Evolutionary conservation across 2,888 invertebrate genomes (phyloP).

Genomic region (Tetramorium bicarinatum): DNA sequence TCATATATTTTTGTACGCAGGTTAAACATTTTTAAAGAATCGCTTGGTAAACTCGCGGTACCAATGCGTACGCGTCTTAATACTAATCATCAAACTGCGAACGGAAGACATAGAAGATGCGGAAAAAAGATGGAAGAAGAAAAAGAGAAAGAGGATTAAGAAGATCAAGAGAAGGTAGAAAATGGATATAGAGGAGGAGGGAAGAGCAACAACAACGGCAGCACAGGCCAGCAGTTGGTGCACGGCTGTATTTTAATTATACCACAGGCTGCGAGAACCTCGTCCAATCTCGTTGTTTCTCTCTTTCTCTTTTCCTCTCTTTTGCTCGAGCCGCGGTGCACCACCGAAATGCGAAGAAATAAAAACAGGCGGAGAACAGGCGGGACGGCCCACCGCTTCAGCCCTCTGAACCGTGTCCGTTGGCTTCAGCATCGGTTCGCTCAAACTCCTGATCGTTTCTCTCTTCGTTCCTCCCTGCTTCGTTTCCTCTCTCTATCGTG

Average conservation of each 20-base stretch:
- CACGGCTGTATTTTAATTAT: constrained; percentile 83
- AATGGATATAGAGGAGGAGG: constrained; percentile 60
- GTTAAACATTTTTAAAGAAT: neutral
- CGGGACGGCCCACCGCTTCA: constrained; percentile 79
- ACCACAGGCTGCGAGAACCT: constrained; percentile 78
- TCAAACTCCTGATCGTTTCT: constrained; percentile 65
- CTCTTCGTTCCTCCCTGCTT: constrained; percentile 21
- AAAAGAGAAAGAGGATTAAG: constrained; percentile 58
- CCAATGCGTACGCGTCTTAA: constrained; percentile 71
- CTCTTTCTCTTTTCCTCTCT: constrained; percentile 66
- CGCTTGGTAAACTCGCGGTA: neutral
- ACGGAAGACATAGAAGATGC: constrained; percentile 59
- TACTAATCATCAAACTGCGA: constrained; percentile 77
- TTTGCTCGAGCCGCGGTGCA: constrained; percentile 69
- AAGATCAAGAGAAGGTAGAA: constrained; percentile 65
- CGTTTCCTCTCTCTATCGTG: constrained; percentile 4
- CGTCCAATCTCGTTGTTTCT: constrained; percentile 78
- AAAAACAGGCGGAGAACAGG: constrained; percentile 72
- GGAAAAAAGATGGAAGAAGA: constrained; percentile 61
- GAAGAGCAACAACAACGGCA: constrained; percentile 73
- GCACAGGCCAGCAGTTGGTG: constrained; percentile 81
- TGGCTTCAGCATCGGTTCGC: constrained; percentile 45
- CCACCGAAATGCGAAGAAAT: constrained; percentile 77
- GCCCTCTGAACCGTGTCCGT: constrained; percentile 75
- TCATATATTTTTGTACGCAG: neutral